A percentile compares a stretch with the other conserved stretches of the same genome.
Evolutionary conservation across 2,113 vertebrate genomes (phyloP).

Genomic region (Heteronetta atricapilla): DNA sequence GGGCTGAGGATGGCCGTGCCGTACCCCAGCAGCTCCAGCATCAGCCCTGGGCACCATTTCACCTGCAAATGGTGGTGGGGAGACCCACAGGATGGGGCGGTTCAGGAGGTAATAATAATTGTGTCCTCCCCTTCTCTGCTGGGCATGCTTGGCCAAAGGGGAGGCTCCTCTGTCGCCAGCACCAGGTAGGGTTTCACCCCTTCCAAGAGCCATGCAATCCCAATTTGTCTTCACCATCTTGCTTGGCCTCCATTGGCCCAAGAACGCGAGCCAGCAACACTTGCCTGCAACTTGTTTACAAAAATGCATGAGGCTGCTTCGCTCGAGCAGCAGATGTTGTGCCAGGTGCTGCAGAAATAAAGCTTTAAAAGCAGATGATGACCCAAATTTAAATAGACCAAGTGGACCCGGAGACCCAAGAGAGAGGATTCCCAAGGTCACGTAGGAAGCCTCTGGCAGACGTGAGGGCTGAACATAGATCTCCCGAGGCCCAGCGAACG

Average conservation of each 20-base stretch:
- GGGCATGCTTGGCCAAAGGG: background rate
- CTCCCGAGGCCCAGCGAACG: background rate
- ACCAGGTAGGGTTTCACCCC: background rate
- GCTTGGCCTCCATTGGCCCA: background rate
- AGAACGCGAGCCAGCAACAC: background rate
- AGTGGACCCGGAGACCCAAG: background rate
- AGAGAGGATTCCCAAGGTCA: constrained; percentile 35
- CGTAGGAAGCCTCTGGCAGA: background rate
- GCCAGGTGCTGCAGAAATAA: constrained; percentile 15
- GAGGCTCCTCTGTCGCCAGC: background rate
- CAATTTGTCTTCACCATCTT: background rate
- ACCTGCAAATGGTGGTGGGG: background rate
- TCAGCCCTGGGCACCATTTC: background rate
- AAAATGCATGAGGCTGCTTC: background rate
- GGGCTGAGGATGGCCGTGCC: background rate
- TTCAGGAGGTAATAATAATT: background rate
- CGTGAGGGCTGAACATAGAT: background rate
- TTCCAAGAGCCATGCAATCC: background rate
- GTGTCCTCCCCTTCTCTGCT: background rate
- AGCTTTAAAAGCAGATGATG: constrained; percentile 2
- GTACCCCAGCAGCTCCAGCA: background rate
- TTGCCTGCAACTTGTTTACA: background rate
- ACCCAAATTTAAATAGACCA: constrained; percentile 51
- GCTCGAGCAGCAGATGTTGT: background rate
- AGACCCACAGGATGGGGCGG: background rate